Base-by-base conservation (phyloP, 53 echinoderm and acorn worm species). In the Arbacia lixula region DNA sequence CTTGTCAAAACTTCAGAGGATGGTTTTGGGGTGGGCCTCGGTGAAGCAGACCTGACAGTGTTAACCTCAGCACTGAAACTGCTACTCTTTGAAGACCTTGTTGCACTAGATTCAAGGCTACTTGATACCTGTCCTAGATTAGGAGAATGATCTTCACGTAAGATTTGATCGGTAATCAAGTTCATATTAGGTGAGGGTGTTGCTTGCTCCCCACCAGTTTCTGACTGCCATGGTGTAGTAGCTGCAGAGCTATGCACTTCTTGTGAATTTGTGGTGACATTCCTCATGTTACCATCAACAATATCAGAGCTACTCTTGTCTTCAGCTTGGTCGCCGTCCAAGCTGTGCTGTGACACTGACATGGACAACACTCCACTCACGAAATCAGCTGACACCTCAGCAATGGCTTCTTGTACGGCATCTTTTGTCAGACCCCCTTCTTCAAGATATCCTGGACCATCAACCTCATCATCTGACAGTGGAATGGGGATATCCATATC, bases 331-430 rank as follows among this genome's bases (percentile, higher is more conserved):
- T 20, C 64, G 61, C 46, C 63, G 32, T 94, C 94, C 26, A 86
- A 20, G 29, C 89, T 86, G 35, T 89, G 88, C 20, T 94, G 91
- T 10, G 94, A 91, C 33, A 94, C 51, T 67, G 95, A 92, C 82
- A 92, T 65, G 19, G 81, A 80, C 35, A 92, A 46, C 12, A 84
- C 89, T n/a, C 95, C 90, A 53, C 95, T 92, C 16, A 85, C 92
- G 74, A 92, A 90, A 53, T 95, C 92, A 8, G 90, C 87, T 11
- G 92, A 95, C 4, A 92, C 60, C 53, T 95, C 90, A 32, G 95
- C 85, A 30, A 92, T 92, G 35, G 92, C 92, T 56, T 92, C 87
- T 58, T 89, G 86, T 27, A 94, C 72, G 27, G 88, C 91, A 83
- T 76, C 75, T 61, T 79, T 68, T 20, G 49, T 12, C 40, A 22